Percentiles rank a stretch among this genome's conserved stretches.
Conservation (phyloP, 2,888 invertebrate species). For the Helicoverpa assulta region DNA sequence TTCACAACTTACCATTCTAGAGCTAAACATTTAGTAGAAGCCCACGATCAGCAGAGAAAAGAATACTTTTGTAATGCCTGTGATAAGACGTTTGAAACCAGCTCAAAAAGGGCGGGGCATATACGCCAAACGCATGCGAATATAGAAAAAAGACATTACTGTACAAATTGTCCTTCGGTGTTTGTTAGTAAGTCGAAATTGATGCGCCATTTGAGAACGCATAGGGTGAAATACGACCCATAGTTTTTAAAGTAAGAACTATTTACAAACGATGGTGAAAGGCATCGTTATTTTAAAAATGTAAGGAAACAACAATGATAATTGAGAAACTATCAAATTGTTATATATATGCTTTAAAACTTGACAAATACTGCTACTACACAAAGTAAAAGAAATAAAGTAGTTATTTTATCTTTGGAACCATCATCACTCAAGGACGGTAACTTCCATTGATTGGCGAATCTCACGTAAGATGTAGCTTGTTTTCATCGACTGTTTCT, state of each 20-base stretch:
- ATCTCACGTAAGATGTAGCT: neutral
- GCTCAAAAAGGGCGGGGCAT: slow-evolving; percentile 79
- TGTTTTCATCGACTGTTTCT: neutral
- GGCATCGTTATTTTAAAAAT: too few species aligned
- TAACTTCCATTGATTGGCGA: neutral
- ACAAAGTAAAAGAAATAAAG: slow-evolving; percentile 78
- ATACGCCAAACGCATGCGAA: slow-evolving; percentile 72
- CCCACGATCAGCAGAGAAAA: slow-evolving; percentile 74
- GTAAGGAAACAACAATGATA: too few species aligned
- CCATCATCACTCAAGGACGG: neutral
- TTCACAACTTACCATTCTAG: slow-evolving; percentile 82
- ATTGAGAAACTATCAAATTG: too few species aligned
- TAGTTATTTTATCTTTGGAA: slow-evolving; percentile 48
- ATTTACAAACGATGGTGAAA: too few species aligned
- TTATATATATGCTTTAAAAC: slow-evolving; percentile 58
- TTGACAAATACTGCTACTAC: slow-evolving; percentile 78
- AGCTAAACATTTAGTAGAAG: slow-evolving; percentile 79
- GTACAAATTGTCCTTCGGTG: slow-evolving; percentile 72
- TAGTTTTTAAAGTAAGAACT: slow-evolving; percentile 1
- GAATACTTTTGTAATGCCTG: slow-evolving; percentile 77
- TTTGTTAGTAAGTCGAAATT: slow-evolving; percentile 77
- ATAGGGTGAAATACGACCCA: slow-evolving; percentile 62
- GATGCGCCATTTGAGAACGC: slow-evolving; percentile 72
- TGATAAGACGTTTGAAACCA: slow-evolving; percentile 76
- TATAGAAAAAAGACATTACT: slow-evolving; percentile 69